These are phyloP conservation scores for Apolygus lucorum DNA, from an alignment of 1,140 invertebrate genomes.

Conservation along the genomic window DNA sequence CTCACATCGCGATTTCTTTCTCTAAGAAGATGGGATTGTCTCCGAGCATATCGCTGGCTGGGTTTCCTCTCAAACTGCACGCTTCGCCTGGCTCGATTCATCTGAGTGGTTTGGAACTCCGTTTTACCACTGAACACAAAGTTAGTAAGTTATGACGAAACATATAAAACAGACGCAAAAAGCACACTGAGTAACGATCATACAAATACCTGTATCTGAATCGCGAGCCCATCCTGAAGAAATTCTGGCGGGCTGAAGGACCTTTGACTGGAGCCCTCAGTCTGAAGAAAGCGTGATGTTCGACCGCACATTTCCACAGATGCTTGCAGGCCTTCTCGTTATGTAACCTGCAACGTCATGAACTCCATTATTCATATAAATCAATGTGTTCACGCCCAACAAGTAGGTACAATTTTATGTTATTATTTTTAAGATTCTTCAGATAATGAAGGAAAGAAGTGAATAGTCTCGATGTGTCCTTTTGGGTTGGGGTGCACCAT, in stretches of 20 bases:
- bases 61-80: slow-evolving; percentile 93
- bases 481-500: too few relatives aligned
- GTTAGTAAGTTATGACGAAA: too few relatives aligned
- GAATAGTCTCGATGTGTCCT: too few relatives aligned
- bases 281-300: slow-evolving; percentile 98
- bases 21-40: slow-evolving; percentile 73
- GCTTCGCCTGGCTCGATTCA: slow-evolving; percentile 76
- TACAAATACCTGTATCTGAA: slow-evolving; percentile 74
- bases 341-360: slow-evolving; percentile 64
- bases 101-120: slow-evolving; percentile 89
- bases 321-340: slow-evolving; percentile 99
- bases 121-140: slow-evolving; percentile 59
- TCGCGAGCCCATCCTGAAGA: slow-evolving; percentile 92
- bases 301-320: slow-evolving; percentile 98
- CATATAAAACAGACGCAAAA: too few relatives aligned
- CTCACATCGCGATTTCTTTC: too few relatives aligned
- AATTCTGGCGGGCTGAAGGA: slow-evolving; percentile 82
- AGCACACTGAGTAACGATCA: slow-evolving; percentile 6
- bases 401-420: too few relatives aligned
- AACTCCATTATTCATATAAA: too few relatives aligned
- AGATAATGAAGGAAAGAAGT: too few relatives aligned
- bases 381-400: too few relatives aligned
- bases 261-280: slow-evolving; percentile 83
- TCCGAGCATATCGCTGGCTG: slow-evolving; percentile 86
- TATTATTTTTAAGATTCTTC: background rate